Conservation (phyloP, 2,797 vertebrate genomes). For the Neosilurus mollespiculum region DNA sequence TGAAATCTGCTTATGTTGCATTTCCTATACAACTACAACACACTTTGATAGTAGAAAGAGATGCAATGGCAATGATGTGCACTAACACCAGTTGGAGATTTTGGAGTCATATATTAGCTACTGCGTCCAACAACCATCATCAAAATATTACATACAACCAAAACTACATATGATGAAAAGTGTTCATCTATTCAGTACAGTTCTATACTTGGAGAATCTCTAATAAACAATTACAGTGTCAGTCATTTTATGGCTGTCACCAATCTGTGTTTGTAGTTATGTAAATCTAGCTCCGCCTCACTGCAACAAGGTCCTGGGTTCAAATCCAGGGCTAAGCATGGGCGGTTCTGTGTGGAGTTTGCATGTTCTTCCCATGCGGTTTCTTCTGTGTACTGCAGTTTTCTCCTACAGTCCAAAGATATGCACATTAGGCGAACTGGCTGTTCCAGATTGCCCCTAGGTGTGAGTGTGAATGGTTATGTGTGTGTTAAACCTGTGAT, state of each 20-base stretch:
- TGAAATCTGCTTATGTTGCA: background rate
- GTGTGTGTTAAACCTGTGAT: too few relatives aligned
- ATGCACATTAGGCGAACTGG: too few relatives aligned
- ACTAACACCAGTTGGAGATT: background rate
- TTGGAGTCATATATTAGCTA: background rate
- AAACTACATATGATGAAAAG: background rate
- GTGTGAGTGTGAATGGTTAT: too few relatives aligned
- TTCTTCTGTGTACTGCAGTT: too few relatives aligned
- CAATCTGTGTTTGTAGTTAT: background rate
- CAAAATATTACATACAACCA: background rate
- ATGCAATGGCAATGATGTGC: background rate
- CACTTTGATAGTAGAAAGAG: background rate
- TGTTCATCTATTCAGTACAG: background rate
- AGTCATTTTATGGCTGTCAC: background rate
- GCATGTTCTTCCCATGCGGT: too few relatives aligned
- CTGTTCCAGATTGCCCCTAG: too few relatives aligned
- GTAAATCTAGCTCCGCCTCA: background rate
- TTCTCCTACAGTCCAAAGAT: too few relatives aligned
- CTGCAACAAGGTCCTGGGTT: too few relatives aligned
- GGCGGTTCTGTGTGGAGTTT: too few relatives aligned
- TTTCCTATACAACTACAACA: background rate
- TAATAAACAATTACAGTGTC: background rate
- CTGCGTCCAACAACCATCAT: background rate
- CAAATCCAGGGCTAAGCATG: too few relatives aligned
- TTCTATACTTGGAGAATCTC: background rate